Percentiles rank a stretch among this genome's conserved stretches.
Evolutionary conservation across 1,140 invertebrate genomes (phyloP).

Genomic region (Cyrtorhinus lividipennis): DNA sequence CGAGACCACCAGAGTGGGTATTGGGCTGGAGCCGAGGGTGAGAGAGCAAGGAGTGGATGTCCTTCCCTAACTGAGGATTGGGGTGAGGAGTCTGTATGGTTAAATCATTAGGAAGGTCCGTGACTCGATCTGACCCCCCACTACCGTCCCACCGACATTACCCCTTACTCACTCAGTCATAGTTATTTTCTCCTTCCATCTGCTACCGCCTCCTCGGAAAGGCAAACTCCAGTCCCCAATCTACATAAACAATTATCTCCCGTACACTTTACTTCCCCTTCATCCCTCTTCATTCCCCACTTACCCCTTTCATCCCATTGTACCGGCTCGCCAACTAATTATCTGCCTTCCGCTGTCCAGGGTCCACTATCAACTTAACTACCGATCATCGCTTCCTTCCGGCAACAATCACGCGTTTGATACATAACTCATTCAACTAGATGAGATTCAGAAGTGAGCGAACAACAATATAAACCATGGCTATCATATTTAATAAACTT

Average conservation of each 20-base stretch:
- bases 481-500: too few relatives aligned
- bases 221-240: conserved; percentile 1
- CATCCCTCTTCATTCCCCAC: background rate
- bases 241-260: conserved; percentile 7
- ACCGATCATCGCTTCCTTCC: too few relatives aligned
- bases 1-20: too few relatives aligned
- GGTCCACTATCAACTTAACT: too few relatives aligned
- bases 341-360: background rate
- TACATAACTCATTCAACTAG: too few relatives aligned
- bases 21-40: background rate
- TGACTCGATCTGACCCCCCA: background rate
- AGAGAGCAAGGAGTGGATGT: background rate
- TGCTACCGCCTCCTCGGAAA: background rate
- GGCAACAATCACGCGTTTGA: too few relatives aligned
- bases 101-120: background rate
- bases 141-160: background rate
- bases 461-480: too few relatives aligned
- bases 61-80: too few relatives aligned
- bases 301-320: background rate
- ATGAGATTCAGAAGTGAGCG: too few relatives aligned
- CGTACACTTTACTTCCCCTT: background rate
- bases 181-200: background rate
- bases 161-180: background rate
- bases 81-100: background rate
- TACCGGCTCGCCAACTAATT: background rate